Evolutionary conservation across 2,113 vertebrate genomes (phyloP), one percentile per base, ranked within the genome.

Genomic region (Alces alces): DNA sequence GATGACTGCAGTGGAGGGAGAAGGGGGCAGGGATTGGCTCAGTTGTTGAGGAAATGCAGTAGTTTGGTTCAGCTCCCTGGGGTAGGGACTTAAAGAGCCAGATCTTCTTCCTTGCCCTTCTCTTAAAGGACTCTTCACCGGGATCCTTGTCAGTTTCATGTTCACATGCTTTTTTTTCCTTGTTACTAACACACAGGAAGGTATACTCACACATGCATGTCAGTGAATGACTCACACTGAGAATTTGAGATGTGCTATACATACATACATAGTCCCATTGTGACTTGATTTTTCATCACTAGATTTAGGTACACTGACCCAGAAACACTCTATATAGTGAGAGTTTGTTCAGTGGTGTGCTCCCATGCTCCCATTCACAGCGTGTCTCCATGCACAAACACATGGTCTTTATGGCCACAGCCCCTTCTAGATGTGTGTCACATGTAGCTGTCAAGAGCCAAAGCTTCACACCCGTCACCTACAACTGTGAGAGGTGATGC

Each of bases 41-140:
- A 90, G 80, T 95, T 96, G 94, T 98, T 73, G 96, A 95, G 95
- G 91, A 90, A 95, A 87, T 97, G 64, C 96, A 96, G n/a, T 93
- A 73, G 33, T 97, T 95, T 92, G 87, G 52, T 96, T 98, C 58
- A 92, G 96, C 54, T 93, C 80, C 58, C 87, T 82, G 43, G 90
- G 61, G 84, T 94, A 83, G 85, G 43, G 90, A 86, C 73, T 97
- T 98, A 97, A 97, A 96, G 80, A 97, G 43, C 90, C 90, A 92
- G 64, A 90, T 97, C 89, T 95, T 97, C 83, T 45, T 96, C 45
- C 92, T 98, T 95, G 90, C 93, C 84, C 73, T 96, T 76, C 86
- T 97, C 52, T 86, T 94, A 96, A 96, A 97, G 73, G 79, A 36
- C 30, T 92, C 90, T 96, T 94, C 79, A 85, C 66, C 6, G 58